Evolutionary conservation across 2,113 vertebrate genomes (phyloP), one percentile per base, ranked within the genome.

Genomic region (Benthochromis sp.): DNA sequence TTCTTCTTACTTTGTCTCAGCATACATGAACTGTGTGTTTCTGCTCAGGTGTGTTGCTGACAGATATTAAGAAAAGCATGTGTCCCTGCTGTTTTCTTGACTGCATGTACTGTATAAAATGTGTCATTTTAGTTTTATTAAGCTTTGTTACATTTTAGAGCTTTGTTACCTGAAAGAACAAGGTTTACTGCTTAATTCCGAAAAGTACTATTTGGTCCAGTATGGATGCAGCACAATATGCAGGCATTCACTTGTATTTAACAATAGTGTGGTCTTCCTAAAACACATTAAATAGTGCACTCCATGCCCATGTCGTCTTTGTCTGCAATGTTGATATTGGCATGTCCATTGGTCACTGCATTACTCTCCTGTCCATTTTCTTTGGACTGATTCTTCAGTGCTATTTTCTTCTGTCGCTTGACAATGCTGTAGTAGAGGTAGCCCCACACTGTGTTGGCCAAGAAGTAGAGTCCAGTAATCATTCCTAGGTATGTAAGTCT

Each of bases 401-500:
- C 71, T 14, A 90, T 76, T 76, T 96, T 95, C 87, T 95, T 96
- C 14, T 96, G 93, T 29, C 45, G 89, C 76, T 92, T 94, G 52
- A 93, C 90, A 47, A 97, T 63, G 82, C 5, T 91, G 36, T 27
- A 1, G 73, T 96, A 97, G 21, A 97, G 82, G 21, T 81, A 1
- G 5, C 71, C 88, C 94, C 94, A 96, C 31, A 96, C 29, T 1
- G 89, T 2, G 89, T 94, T 95, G 38, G 91, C 7, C 2, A 96
- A 5, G 52, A 85, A 27, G 84, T 95, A 95, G 4, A 96, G 73
- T 52, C 91, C 94, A 9, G 81, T 93, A 19, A 96, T 86, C 47
- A 97, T 50, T 2, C 96, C 96, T 86, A 97, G 34, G 84, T 95
- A 97, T 2, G 89, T 95, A 9, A 91, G 5, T 79, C 96, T 97